Percentiles rank a stretch among this genome's conserved stretches.
Evolutionary conservation across 2,113 vertebrate genomes (phyloP).

Genomic region (Psilopogon haemacephalus): DNA sequence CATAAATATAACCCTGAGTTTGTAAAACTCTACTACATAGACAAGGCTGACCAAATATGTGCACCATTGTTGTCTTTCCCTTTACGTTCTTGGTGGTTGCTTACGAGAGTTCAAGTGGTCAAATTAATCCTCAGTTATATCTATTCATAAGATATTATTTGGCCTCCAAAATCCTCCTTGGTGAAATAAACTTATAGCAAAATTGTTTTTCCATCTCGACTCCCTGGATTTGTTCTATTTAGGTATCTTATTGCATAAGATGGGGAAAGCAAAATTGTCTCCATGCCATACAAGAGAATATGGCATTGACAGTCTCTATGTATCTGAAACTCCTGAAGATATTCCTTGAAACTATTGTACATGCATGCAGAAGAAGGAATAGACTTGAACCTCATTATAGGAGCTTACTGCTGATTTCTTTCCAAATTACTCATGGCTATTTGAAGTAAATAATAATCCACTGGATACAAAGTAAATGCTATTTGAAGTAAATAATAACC

Average conservation of each 20-base stretch:
- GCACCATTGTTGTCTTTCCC: neutral
- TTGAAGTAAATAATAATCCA: conserved; percentile 1
- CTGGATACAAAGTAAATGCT: neutral
- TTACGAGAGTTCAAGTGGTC: neutral
- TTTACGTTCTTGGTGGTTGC: neutral
- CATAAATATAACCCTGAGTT: neutral
- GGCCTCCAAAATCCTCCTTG: neutral
- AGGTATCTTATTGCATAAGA: neutral
- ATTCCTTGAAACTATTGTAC: neutral
- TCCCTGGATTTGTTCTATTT: neutral
- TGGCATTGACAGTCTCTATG: neutral
- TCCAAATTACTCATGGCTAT: neutral
- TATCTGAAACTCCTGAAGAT: neutral
- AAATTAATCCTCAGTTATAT: neutral
- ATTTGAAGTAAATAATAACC: conserved; percentile 10
- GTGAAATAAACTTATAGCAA: neutral
- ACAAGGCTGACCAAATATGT: neutral
- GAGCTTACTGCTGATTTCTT: neutral
- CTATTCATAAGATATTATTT: neutral
- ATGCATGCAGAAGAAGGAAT: neutral
- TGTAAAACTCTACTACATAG: neutral
- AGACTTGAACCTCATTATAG: neutral
- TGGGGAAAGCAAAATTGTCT: neutral
- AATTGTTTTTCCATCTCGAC: neutral
- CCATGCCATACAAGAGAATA: neutral